Evolutionary conservation across 2,113 vertebrate species (phyloP).

Genomic region (Emydura subglobosa): DNA sequence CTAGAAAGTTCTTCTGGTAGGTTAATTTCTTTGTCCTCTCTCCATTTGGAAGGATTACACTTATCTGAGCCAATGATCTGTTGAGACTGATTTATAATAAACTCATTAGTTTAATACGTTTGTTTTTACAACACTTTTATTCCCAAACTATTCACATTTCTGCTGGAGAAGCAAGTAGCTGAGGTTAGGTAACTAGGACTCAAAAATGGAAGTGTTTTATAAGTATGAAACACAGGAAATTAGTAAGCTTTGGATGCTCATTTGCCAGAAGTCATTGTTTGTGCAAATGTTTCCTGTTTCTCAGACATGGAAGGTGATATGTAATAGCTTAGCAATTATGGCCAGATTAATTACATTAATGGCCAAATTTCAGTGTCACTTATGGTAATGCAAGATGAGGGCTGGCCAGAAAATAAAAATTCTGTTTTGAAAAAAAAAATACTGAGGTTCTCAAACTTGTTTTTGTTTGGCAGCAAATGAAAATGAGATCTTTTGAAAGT

Average conservation of each 20-base stretch:
- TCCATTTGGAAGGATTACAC: neutral
- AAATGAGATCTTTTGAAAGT: neutral
- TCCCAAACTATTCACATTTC: slow-evolving; percentile 29
- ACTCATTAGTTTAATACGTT: slow-evolving; percentile 38
- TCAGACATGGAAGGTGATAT: neutral
- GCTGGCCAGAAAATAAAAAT: neutral
- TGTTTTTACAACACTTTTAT: slow-evolving; percentile 51
- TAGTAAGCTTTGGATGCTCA: slow-evolving; percentile 7
- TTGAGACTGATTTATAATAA: slow-evolving; percentile 1
- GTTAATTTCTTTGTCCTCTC: neutral
- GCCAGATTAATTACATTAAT: neutral
- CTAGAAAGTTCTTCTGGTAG: neutral
- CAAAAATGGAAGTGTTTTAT: neutral
- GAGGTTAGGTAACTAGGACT: slow-evolving; percentile 26
- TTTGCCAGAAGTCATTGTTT: slow-evolving; percentile 28
- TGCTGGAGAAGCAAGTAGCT: neutral
- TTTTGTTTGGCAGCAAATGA: neutral
- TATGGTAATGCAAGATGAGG: neutral
- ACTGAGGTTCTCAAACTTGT: neutral
- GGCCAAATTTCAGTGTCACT: neutral
- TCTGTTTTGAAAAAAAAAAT: neutral
- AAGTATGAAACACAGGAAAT: slow-evolving; percentile 58
- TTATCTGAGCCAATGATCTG: slow-evolving; percentile 22
- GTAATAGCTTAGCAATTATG: fast-evolving
- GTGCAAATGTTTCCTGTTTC: slow-evolving; percentile 8